Conservation (phyloP, 2,888 invertebrate species). For the Geotrupes spiniger region DNA sequence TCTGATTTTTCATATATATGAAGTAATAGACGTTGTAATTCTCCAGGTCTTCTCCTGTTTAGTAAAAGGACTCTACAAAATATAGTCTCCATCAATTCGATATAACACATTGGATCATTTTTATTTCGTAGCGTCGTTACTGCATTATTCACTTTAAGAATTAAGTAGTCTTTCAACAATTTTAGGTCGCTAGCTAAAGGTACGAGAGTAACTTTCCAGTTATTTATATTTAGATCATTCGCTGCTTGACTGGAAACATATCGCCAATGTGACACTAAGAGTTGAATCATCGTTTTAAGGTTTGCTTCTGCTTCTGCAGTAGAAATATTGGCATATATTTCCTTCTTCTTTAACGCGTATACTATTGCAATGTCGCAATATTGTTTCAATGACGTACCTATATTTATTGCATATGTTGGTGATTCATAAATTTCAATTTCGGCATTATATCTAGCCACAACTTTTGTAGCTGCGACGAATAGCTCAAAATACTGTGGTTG, state of each 20-base stretch:
- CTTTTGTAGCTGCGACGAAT: not conserved
- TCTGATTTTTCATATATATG: slow-evolving; percentile 6
- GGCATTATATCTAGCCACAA: not conserved
- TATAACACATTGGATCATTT: slow-evolving; percentile 21
- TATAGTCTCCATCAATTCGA: slow-evolving; percentile 21
- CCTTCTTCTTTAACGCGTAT: slow-evolving; percentile 22
- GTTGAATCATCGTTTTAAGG: slow-evolving; percentile 26
- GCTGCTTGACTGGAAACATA: slow-evolving; percentile 23
- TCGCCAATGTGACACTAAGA: slow-evolving; percentile 23
- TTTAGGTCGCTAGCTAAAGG: slow-evolving; percentile 23
- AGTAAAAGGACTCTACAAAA: slow-evolving; percentile 23
- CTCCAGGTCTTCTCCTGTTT: too few relatives aligned
- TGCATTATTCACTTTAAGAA: slow-evolving; percentile 3
- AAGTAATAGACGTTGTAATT: slow-evolving; percentile 19
- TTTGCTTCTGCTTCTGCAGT: slow-evolving; percentile 22
- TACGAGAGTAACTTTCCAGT: slow-evolving; percentile 22
- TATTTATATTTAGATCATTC: slow-evolving; percentile 16
- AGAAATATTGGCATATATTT: slow-evolving; percentile 10
- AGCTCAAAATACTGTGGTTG: too few relatives aligned
- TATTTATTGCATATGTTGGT: too few relatives aligned
- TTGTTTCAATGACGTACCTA: slow-evolving; percentile 4
- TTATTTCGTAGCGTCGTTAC: slow-evolving; percentile 11
- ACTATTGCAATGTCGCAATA: slow-evolving; percentile 10
- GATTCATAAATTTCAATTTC: not conserved
- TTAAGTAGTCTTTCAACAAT: slow-evolving; percentile 21